These are phyloP conservation scores for Cenopis cana DNA, from an alignment of 2,888 invertebrate species.

Conservation along the genomic window DNA sequence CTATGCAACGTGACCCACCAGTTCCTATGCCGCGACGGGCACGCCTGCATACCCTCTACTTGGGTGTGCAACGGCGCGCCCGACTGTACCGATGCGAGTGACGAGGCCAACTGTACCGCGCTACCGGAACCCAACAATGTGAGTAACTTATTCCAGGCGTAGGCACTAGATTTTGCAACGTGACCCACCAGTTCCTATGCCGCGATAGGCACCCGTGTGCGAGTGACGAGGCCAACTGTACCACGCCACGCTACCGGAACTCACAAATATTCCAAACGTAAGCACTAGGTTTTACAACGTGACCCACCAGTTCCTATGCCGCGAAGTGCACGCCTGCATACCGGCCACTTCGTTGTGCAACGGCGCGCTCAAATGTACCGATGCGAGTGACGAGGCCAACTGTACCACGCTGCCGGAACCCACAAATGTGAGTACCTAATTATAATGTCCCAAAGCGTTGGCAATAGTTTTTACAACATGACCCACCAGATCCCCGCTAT, in stretches of 20 bases:
- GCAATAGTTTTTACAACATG: not conserved
- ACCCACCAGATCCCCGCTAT: too few species aligned
- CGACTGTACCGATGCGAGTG: slow-evolving; percentile 88
- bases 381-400: slow-evolving; percentile 87
- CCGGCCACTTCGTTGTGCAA: slow-evolving; percentile 90
- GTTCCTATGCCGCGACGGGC: slow-evolving; percentile 49
- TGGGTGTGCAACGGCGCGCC: slow-evolving; percentile 90
- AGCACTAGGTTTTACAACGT: too few species aligned
- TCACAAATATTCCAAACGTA: too few species aligned
- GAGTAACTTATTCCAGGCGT: too few species aligned
- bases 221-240: slow-evolving; percentile 85
- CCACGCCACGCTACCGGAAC: slow-evolving; percentile 35
- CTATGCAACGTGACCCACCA: slow-evolving; percentile 74
- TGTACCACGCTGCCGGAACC: slow-evolving; percentile 54
- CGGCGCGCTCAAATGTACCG: slow-evolving; percentile 87
- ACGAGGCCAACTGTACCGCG: slow-evolving; percentile 80
- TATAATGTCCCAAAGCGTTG: not conserved
- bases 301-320: slow-evolving; percentile 87
- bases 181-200: slow-evolving; percentile 87
- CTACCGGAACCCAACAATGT: not conserved
- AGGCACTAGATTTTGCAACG: too few species aligned
- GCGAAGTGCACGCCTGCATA: slow-evolving; percentile 87
- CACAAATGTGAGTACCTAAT: slow-evolving; percentile 15
- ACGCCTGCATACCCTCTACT: slow-evolving; percentile 88
- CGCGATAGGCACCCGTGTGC: slow-evolving; percentile 86